Evolutionary conservation across 1,140 invertebrate genomes (phyloP), one percentile per base, ranked within the genome.

Genomic region (Macrobrachium rosenbergii): DNA sequence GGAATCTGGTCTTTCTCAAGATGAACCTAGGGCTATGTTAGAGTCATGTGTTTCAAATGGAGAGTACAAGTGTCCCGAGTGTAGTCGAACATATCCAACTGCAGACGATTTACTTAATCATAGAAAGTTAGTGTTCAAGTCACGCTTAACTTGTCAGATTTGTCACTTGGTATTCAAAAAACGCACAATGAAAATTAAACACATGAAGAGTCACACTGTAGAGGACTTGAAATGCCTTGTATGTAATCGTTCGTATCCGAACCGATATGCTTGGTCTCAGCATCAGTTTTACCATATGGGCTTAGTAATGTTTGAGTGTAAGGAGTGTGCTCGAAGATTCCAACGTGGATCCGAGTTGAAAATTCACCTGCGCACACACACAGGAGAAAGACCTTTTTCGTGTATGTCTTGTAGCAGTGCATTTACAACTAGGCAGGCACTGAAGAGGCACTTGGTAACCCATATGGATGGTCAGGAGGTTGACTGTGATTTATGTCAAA

Each of bases 151-250:
- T 91, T 97, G 96, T 90, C 94, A 94, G 5, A 92, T 95, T 19
- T 98, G 97, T 91, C 94, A 95, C 90, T 96, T 97, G 91, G 94
- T 94, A 37, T 97, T 97, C 92, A 92, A 96, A 11, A 96, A 96
- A 2, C 94, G 95, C 84, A 95, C 96, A 90, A 96, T 96, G 89
- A 91, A 96, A 28, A 93, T 94, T 28, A 96, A 96, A 73, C 96
- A 98, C 90, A 95, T 95, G 90, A 95, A 96, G 77, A 94, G 95
- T 58, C 96, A 98, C 91, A 96, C 96, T 0, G 96, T 96, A 0
- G 95, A 95, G 84, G 95, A 95, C 0, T 94, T 96, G 2, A 62
- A 52, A 19, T 91, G 90, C 73, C 84, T 87, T n/a, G 77, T 87
- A 52, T 91, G 90, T 72, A 73, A 87, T 75, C 86, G 87, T 21